Conservation (phyloP, 2,113 vertebrate genomes). For the Apus apus region DNA sequence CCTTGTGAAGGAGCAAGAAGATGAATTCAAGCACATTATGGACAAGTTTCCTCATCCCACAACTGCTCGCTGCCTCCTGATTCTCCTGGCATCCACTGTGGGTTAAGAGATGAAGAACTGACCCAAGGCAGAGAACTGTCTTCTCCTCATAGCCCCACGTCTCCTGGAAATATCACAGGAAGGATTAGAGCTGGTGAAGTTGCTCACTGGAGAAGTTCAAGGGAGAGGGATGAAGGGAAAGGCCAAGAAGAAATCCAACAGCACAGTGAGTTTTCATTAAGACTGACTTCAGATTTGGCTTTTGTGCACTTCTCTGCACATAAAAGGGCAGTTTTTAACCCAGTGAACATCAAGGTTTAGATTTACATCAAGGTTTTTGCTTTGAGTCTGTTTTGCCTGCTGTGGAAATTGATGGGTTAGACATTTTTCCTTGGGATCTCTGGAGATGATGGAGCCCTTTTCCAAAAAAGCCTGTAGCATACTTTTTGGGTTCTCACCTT, state of each 20-base stretch:
- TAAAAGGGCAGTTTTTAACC: neutral
- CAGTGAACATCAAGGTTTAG: neutral
- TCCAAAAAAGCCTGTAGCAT: neutral
- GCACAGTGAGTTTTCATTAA: constrained; percentile 25
- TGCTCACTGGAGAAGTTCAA: neutral
- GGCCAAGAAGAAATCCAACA: neutral
- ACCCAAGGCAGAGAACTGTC: neutral
- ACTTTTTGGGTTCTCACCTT: neutral
- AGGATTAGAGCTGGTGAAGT: neutral
- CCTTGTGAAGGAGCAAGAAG: neutral
- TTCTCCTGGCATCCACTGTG: neutral
- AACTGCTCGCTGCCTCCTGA: neutral
- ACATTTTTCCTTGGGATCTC: neutral
- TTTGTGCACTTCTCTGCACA: neutral
- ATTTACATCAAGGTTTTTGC: neutral
- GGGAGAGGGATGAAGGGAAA: neutral
- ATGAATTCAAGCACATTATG: neutral
- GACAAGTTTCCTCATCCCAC: neutral
- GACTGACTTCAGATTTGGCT: constrained; percentile 27
- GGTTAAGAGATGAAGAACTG: neutral
- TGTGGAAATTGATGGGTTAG: neutral
- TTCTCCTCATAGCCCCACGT: neutral
- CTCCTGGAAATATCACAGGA: neutral
- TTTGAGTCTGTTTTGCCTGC: neutral
- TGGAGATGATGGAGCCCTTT: neutral